Base-by-base conservation (phyloP, 2,113 vertebrate species). In the Cynocephalus volans region DNA sequence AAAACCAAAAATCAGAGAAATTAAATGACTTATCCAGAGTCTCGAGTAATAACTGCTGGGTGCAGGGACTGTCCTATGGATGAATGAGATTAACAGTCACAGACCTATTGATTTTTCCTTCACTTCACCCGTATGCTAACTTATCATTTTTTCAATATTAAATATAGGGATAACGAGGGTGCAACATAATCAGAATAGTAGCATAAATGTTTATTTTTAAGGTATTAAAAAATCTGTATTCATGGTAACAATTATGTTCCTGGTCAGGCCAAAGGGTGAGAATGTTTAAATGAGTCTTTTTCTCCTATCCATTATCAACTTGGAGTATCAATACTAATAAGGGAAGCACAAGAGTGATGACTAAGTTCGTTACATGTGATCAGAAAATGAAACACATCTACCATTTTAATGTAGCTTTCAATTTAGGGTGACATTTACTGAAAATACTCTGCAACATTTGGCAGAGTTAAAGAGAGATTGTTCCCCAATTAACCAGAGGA, bases 341-440 rank as follows among this genome's bases (percentile, higher is more conserved):
- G 99, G 97, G 4, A 84, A 98, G 87, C 95, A 98, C 92, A 95
- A 82, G 94, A 96, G 86, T 95, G 69, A 94, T 92, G 95, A 95
- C 81, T 98, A 97, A 97, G 98, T 98, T 98, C 95, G 82, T 98
- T 95, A 88, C 97, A 92, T 92, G 91, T 98, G 93, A 95, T 97
- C 98, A 97, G 97, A 98, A 98, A 98, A 99, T 98, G 97, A 99
- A 98, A 97, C 97, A 83, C 65, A 95, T 98, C 98, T 98, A 98
- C 98, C 93, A 96, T 98, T 97, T 98, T 99, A 99, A 98, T 97
- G 98, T 98, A 97, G 97, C 98, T 99, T 98, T 98, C 98, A 98
- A 99, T 99, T 99, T 98, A 96, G 98, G 62, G 97, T 99, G 99
- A 99, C 99, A 99, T 99, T 99, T 99, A 98, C 99, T 98, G 98